Evolutionary conservation across 1,140 invertebrate species (phyloP).

Genomic region (Thalassaphorura encarpata): DNA sequence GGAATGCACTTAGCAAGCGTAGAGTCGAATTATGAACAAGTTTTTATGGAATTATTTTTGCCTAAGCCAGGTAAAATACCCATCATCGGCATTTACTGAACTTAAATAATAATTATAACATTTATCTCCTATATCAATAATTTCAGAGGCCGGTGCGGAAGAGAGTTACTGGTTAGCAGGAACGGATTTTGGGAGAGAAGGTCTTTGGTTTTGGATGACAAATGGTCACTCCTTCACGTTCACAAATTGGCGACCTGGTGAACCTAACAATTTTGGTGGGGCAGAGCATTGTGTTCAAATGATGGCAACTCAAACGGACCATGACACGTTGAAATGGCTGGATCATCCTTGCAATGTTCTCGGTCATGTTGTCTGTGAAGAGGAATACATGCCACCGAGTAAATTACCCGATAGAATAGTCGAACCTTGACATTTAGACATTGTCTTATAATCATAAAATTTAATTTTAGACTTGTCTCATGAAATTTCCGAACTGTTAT

Average conservation of each 20-base stretch:
- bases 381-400: too few relatives aligned
- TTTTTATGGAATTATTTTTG: constrained; percentile 14
- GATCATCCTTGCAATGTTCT: constrained; percentile 6
- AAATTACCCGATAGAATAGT: too few relatives aligned
- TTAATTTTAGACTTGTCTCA: too few relatives aligned
- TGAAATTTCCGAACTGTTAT: too few relatives aligned
- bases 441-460: too few relatives aligned
- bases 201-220: constrained; percentile 15
- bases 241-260: constrained; percentile 5
- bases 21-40: constrained; percentile 16
- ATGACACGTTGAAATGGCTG: constrained; percentile 8
- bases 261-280: constrained; percentile 14
- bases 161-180: constrained; percentile 21
- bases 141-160: not conserved
- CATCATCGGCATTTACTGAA: not conserved
- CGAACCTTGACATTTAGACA: too few relatives aligned
- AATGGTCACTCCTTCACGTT: constrained; percentile 8
- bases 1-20: constrained; percentile 14
- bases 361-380: constrained; percentile 11
- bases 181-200: constrained; percentile 13
- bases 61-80: constrained; percentile 3
- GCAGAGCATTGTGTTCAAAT: constrained; percentile 15
- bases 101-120: too few relatives aligned
- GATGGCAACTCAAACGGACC: not conserved
- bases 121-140: too few relatives aligned